phyloP scores from a whole-genome alignment of 2,797 vertebrate genomes.

The Lutra lutra region DNA sequence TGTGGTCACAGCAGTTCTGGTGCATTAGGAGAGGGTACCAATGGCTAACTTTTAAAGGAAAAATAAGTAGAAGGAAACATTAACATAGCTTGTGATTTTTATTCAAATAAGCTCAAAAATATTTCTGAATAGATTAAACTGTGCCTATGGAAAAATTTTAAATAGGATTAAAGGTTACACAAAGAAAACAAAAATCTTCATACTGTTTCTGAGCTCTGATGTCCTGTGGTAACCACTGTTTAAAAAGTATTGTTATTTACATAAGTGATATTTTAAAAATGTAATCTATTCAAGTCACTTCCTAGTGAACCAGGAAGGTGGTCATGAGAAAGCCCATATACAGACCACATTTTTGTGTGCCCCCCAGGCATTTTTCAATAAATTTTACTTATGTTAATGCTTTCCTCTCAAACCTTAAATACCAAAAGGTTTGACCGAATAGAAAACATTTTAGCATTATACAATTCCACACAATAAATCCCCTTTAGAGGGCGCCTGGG shows the following conservation, averaged over 20 bases:
- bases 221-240: not conserved
- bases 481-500: not conserved
- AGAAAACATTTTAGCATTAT: slow-evolving; percentile 1
- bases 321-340: not conserved
- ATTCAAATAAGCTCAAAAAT: slow-evolving; percentile 21
- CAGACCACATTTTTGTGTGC: not conserved
- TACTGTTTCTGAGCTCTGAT: not conserved
- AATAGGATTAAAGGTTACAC: not conserved
- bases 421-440: not conserved
- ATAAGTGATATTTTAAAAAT: not conserved
- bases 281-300: slow-evolving; percentile 39
- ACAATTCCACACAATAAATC: not conserved
- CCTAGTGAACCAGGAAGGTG: not conserved
- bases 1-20: not conserved
- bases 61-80: not conserved
- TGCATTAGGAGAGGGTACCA: not conserved
- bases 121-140: not conserved
- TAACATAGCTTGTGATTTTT: not conserved
- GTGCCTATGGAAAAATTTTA: not conserved
- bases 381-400: not conserved
- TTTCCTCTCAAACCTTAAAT: not conserved
- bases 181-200: not conserved
- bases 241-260: not conserved
- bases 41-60: not conserved
- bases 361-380: not conserved